These are phyloP conservation scores for Lucilia cuprina DNA, from an alignment of 1,140 invertebrate genomes.

Conservation along the genomic window DNA sequence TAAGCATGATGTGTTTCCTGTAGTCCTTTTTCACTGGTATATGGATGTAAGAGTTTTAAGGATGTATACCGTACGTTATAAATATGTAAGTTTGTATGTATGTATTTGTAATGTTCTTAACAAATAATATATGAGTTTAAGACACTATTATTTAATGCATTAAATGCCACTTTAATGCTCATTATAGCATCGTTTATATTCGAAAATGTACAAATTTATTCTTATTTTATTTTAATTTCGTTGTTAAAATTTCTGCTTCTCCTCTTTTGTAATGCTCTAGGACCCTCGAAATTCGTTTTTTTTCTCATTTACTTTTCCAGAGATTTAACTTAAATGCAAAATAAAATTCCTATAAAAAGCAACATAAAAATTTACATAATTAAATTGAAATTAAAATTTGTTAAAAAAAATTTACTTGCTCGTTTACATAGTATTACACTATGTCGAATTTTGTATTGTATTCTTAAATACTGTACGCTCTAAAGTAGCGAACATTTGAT, in stretches of 20 bases:
- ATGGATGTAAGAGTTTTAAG: not conserved
- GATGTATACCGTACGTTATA: not conserved
- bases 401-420: not conserved
- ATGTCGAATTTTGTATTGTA: too few relatives aligned
- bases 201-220: not conserved
- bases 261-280: not conserved
- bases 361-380: not conserved
- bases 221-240: not conserved
- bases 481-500: too few relatives aligned
- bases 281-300: not conserved
- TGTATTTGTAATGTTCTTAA: not conserved
- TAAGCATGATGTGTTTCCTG: not conserved
- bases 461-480: too few relatives aligned
- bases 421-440: too few relatives aligned
- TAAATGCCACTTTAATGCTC: not conserved
- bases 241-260: not conserved
- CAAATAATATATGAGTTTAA: not conserved
- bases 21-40: not conserved
- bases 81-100: too few relatives aligned
- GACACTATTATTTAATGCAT: constrained; percentile 2
- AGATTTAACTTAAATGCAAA: not conserved
- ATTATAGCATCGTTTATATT: not conserved
- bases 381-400: not conserved
- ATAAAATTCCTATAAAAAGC: not conserved
- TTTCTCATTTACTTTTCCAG: not conserved